phyloP scores from a whole-genome alignment of 2,797 vertebrate species.

The Neosilurus mollespiculum region DNA sequence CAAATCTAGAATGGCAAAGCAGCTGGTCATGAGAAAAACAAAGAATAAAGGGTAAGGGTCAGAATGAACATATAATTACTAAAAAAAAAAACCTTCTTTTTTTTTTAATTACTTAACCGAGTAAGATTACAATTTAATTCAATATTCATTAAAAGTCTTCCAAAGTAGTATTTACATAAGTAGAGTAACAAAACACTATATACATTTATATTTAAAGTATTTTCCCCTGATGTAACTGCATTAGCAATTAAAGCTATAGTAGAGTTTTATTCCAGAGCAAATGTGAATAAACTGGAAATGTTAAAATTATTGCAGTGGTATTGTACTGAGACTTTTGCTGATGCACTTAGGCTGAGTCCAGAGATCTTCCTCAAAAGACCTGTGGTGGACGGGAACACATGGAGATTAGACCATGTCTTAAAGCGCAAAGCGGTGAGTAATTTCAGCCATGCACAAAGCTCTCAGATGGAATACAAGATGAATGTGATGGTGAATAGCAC shows the following conservation, averaged over 20 bases:
- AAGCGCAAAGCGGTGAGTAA: conserved; percentile 62
- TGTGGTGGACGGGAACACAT: conserved; percentile 61
- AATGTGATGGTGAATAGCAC: neutral
- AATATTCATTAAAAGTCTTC: neutral
- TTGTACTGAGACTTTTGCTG: conserved; percentile 9
- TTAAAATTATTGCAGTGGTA: neutral
- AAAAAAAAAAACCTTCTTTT: neutral
- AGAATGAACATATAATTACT: neutral
- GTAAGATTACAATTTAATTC: neutral
- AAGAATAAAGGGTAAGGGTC: neutral
- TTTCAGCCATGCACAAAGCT: neutral
- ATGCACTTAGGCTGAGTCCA: conserved; percentile 57
- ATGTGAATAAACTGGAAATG: neutral
- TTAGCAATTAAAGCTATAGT: neutral
- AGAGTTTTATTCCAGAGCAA: neutral
- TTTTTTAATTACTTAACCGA: neutral
- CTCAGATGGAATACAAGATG: neutral
- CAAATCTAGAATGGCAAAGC: neutral
- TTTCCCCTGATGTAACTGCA: neutral
- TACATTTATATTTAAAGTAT: neutral
- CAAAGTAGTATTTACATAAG: neutral
- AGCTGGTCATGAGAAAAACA: too few species aligned
- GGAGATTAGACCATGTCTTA: conserved; percentile 62
- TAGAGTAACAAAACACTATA: neutral
- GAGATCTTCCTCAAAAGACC: conserved; percentile 64